These are phyloP conservation scores for Campylomormyrus numenius DNA, from an alignment of 2,113 vertebrate genomes.

Conservation along the genomic window DNA sequence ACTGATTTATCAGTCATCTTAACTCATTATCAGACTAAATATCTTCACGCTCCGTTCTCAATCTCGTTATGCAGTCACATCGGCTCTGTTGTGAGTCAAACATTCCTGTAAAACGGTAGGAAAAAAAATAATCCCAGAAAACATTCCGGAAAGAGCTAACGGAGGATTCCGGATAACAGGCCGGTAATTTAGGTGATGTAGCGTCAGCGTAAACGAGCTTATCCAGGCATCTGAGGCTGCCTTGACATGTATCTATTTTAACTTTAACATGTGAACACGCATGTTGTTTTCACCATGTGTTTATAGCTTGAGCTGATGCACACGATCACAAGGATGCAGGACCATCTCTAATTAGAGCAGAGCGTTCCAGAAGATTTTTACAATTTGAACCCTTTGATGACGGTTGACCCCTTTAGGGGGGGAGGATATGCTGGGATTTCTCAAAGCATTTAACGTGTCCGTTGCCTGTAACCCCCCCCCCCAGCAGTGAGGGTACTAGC, in stretches of 20 bases:
- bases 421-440: conserved; percentile 52
- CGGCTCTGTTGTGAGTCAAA: not conserved
- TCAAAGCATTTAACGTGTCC: conserved; percentile 54
- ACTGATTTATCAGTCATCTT: conserved; percentile 39
- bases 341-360: conserved; percentile 50
- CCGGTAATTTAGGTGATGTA: no score
- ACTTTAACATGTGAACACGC: not conserved
- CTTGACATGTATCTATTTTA: not conserved
- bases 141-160: not conserved
- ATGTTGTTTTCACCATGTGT: not conserved
- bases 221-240: not conserved
- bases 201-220: not conserved
- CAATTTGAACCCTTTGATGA: conserved; percentile 56
- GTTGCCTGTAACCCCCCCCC: conserved; percentile 7
- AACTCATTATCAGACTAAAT: conserved; percentile 45
- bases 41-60: conserved; percentile 46
- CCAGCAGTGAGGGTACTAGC: conserved; percentile 16
- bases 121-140: not conserved
- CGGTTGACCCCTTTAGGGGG: conserved; percentile 57
- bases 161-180: not conserved
- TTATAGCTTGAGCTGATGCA: not conserved
- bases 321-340: not conserved
- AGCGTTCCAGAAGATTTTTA: conserved; percentile 54
- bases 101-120: not conserved
- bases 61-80: conserved; percentile 29